These are phyloP conservation scores for Tachystola acroxantha DNA, from an alignment of 2,888 invertebrate species.

Conservation along the genomic window DNA sequence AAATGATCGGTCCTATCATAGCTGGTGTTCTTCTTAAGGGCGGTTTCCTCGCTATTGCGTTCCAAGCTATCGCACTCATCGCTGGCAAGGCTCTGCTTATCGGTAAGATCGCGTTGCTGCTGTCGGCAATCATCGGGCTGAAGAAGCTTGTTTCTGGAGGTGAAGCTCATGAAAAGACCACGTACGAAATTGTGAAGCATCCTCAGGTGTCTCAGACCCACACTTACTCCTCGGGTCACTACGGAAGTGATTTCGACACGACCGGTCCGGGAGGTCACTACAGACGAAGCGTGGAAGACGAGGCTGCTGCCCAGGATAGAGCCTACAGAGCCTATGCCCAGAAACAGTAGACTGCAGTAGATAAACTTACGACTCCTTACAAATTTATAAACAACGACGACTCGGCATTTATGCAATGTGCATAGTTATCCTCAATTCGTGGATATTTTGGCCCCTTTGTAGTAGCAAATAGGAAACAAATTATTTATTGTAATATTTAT, in stretches of 20 bases:
- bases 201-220: slow-evolving; percentile 89
- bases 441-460: slow-evolving; percentile 34
- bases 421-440: slow-evolving; percentile 21
- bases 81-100: slow-evolving; percentile 90
- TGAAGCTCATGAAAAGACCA: slow-evolving; percentile 86
- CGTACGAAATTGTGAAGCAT: slow-evolving; percentile 91
- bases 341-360: slow-evolving; percentile 40
- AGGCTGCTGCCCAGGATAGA: slow-evolving; percentile 80
- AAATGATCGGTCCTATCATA: slow-evolving; percentile 82
- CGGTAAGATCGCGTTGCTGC: slow-evolving; percentile 89
- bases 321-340: slow-evolving; percentile 78
- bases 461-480: slow-evolving; percentile 29
- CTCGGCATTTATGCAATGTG: slow-evolving; percentile 25
- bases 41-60: slow-evolving; percentile 84
- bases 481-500: slow-evolving; percentile 25
- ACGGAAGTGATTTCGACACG: slow-evolving; percentile 80
- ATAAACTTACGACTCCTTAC: slow-evolving; percentile 58
- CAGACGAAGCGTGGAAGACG: slow-evolving; percentile 78
- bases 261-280: slow-evolving; percentile 79
- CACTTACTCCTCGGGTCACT: slow-evolving; percentile 84
- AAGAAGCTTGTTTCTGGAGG: slow-evolving; percentile 85
- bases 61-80: slow-evolving; percentile 85
- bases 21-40: slow-evolving; percentile 85
- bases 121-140: slow-evolving; percentile 87
- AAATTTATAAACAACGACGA: slow-evolving; percentile 49